Conservation (phyloP, 2,113 vertebrate genomes). For the Ochotona princeps region DNA sequence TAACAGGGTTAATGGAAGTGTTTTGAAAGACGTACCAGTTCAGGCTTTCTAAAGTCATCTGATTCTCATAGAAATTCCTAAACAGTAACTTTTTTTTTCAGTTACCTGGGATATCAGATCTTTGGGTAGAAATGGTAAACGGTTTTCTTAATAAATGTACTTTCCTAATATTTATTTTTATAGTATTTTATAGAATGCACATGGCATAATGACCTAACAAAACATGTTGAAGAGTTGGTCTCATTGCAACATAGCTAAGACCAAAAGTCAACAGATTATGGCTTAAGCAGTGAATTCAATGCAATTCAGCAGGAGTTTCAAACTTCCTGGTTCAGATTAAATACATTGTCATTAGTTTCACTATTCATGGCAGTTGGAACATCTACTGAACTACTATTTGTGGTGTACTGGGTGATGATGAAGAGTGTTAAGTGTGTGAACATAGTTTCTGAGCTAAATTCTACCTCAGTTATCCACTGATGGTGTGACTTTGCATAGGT, state of each 20-base stretch:
- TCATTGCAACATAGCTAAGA: neutral
- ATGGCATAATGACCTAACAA: neutral
- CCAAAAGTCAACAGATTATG: neutral
- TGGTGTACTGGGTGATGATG: accelerated
- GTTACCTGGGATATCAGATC: neutral
- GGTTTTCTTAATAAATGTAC: neutral
- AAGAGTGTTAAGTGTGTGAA: neutral
- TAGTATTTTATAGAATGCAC: neutral
- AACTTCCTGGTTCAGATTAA: neutral
- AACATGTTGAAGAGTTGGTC: neutral
- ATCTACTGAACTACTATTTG: neutral
- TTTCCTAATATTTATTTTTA: neutral
- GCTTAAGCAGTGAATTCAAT: neutral
- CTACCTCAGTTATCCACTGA: neutral
- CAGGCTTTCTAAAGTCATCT: neutral
- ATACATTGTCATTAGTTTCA: neutral
- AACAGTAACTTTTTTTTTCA: neutral
- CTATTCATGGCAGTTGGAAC: neutral
- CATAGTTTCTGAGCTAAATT: neutral
- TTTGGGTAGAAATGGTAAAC: neutral
- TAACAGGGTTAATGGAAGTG: neutral
- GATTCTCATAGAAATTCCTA: neutral
- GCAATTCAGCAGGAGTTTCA: neutral
- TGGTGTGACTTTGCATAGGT: neutral
- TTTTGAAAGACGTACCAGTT: neutral